Conservation (phyloP, 2,797 vertebrate species). For the Valencia hispanica region DNA sequence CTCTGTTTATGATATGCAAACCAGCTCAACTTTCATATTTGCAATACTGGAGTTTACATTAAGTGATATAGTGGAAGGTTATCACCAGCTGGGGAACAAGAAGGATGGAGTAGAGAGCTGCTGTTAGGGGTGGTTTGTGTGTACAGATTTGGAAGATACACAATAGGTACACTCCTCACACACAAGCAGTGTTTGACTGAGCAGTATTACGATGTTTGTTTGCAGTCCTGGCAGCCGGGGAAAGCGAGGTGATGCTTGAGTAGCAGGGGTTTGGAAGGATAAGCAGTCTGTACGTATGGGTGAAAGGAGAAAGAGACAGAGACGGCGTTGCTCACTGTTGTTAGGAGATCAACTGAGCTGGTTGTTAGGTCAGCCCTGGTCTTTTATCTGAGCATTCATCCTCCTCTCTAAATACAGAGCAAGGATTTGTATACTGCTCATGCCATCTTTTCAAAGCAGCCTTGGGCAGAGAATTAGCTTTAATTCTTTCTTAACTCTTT, state of each 20-base stretch:
- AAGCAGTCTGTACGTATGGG: constrained; percentile 23
- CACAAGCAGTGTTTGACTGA: constrained; percentile 47
- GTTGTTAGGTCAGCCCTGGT: constrained; percentile 62
- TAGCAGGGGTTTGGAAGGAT: constrained; percentile 64
- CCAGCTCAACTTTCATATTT: constrained; percentile 64
- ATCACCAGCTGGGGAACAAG: constrained; percentile 43
- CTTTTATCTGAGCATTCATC: constrained; percentile 68
- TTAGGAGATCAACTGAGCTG: constrained; percentile 62
- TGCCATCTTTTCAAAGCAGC: constrained; percentile 57
- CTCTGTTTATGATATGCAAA: constrained; percentile 64
- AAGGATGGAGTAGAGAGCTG: neutral
- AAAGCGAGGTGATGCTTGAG: constrained; percentile 55
- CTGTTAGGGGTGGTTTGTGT: constrained; percentile 54
- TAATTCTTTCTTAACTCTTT: constrained; percentile 57
- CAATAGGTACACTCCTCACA: constrained; percentile 43
- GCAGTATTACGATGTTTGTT: constrained; percentile 75
- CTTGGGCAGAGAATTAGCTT: constrained; percentile 46
- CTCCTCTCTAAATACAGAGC: constrained; percentile 66
- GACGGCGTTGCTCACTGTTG: constrained; percentile 59
- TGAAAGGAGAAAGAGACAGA: constrained; percentile 15
- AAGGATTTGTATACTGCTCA: constrained; percentile 62
- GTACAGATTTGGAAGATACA: constrained; percentile 48
- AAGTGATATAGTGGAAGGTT: constrained; percentile 58
- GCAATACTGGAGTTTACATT: constrained; percentile 72
- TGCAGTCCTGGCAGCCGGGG: constrained; percentile 50